phyloP scores from a whole-genome alignment of 2,113 vertebrate species.

The Suncus etruscus region DNA sequence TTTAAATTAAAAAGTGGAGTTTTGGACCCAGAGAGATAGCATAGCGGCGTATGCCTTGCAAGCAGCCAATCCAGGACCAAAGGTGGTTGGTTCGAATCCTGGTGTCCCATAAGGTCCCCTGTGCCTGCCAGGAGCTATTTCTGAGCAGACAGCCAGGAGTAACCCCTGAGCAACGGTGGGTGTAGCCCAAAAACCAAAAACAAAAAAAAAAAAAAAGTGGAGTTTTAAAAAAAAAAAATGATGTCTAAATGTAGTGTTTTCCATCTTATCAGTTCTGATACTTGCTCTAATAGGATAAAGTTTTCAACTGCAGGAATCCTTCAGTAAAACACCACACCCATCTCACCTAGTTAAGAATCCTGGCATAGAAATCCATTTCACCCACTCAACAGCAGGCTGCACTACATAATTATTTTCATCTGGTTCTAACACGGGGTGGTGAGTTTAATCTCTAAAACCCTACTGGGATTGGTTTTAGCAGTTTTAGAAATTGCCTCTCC shows the following conservation, averaged over 20 bases:
- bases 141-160: too few relatives aligned
- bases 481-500: conserved; percentile 78
- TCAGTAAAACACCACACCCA: conserved; percentile 66
- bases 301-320: conserved; percentile 55
- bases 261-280: conserved; percentile 68
- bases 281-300: conserved; percentile 71
- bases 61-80: too few relatives aligned
- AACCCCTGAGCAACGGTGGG: too few relatives aligned
- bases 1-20: conserved; percentile 52
- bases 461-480: conserved; percentile 79
- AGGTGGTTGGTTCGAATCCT: too few relatives aligned
- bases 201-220: too few relatives aligned
- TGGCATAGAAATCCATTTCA: conserved; percentile 69
- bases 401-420: conserved; percentile 80
- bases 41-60: too few relatives aligned
- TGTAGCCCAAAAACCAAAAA: too few relatives aligned
- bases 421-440: conserved; percentile 76
- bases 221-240: conserved; percentile 57
- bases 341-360: conserved; percentile 72
- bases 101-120: too few relatives aligned
- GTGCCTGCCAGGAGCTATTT: too few relatives aligned
- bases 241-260: conserved; percentile 60
- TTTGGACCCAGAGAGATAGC: too few relatives aligned
- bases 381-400: conserved; percentile 67
- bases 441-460: conserved; percentile 82